A percentile compares a stretch with the other conserved stretches of the same genome.
These are phyloP conservation scores for Rynchops niger DNA, from an alignment of 2,113 vertebrate genomes.

Conservation along the genomic window DNA sequence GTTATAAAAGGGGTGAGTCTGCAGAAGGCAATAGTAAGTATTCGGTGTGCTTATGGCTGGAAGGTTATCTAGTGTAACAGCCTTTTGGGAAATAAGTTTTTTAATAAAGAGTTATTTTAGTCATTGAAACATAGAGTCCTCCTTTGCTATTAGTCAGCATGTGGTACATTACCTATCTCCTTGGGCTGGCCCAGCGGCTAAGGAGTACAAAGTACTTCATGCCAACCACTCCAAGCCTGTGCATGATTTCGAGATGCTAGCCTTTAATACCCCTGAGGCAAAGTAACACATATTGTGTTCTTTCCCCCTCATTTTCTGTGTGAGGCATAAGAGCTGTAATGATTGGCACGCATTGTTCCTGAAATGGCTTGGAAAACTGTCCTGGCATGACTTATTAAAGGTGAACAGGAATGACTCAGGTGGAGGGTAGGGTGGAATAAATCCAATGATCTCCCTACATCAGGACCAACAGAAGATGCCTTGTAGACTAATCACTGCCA, in stretches of 20 bases:
- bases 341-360: constrained; percentile 10
- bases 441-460: neutral
- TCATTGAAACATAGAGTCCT: neutral
- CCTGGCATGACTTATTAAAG: constrained; percentile 24
- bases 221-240: neutral
- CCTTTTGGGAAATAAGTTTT: neutral
- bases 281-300: neutral
- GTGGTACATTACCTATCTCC: neutral
- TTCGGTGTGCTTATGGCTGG: neutral
- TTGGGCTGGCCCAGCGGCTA: neutral
- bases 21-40: neutral
- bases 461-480: neutral
- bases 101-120: neutral
- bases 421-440: neutral
- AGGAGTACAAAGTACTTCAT: neutral
- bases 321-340: constrained; percentile 19
- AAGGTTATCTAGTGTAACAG: neutral
- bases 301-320: constrained; percentile 24
- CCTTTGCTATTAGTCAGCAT: neutral
- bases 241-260: neutral
- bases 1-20: neutral
- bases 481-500: constrained; percentile 15
- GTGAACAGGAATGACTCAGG: constrained; percentile 16
- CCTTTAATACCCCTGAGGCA: neutral
- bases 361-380: constrained; percentile 15